Evolutionary conservation across 2,888 invertebrate genomes (phyloP), one percentile per base, ranked within the genome.

Genomic region (Synergus laeviventris): DNA sequence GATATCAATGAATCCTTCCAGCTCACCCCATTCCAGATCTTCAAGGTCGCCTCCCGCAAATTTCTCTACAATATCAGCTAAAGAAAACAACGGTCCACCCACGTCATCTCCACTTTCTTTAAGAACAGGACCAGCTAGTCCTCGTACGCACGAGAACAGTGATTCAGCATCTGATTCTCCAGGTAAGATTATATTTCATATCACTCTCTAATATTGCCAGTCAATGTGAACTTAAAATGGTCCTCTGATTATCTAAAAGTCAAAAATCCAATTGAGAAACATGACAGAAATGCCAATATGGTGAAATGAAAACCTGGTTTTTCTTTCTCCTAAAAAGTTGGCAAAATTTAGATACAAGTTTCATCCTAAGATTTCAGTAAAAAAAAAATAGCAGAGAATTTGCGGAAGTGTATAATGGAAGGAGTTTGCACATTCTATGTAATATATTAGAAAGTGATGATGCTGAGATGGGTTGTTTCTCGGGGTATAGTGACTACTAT

Each of bases 101-200:
- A 82, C 82, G 5, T 81, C 84, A 49, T 84, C 88, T 5, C 82
- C 86, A 0, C 54, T 86, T 36, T 83, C 86, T 1, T 73, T 87
- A 42, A 84, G 84, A 75, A 86, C 86, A 8, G 83, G 82, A 61
- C 83, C 87, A 4, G 80, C 84, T 11, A 86, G 87, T 76, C 85
- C 87, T 0, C 83, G 85, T 39, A 75, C 82, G 18, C 82, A 82
- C 42, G 86, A 86, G 75, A 85, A 86, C 77, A 87, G 84, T 76
- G 86, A 85, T 73, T 84, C 87, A 7, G 84, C 84, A 18, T 84
- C 88, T 7, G 84, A 84, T 75, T 86, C 86, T 42, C 85, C 88
- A 76, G 88, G 88, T 88, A 82, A 79, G 61, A 54, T 38, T 49
- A 59, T 12, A 74, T 24, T 31, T 64, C n/a, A 31, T n/a, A n/a